Base-by-base conservation (phyloP, 2,888 invertebrate species). In the Rhaphigaster nebulosa region DNA sequence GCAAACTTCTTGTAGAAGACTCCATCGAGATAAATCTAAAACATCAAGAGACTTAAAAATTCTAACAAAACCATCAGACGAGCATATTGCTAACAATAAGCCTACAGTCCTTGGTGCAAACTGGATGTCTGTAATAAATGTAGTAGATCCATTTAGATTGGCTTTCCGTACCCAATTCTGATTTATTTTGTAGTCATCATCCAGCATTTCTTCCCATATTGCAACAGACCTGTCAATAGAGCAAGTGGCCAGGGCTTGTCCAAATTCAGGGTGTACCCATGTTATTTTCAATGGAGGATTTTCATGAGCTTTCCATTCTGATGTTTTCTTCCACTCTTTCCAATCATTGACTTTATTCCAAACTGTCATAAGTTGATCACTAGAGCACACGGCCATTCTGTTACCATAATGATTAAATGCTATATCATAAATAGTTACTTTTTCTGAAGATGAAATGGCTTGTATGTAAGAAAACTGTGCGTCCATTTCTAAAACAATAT, bases 91-190 rank as follows among this genome's bases (percentile, higher is more conserved):
- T 93, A 99, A 94, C 90, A 98, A 95, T 45, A 99, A 95, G 0
- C 99, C 99, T 92, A 98, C 95, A 93, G 97, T 97, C 94, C 98
- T 98, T 1, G 99, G 99, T 0, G 98, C 99, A 95, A 99, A 99
- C 93, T 99, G 98, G 0, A 99, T 97, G 94, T 99, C 99, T 0
- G 99, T 99, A 0, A 99, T 99, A 41, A 98, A 98, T 0, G 99
- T 98, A 90, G 99, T 95, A 0, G 99, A 99, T 94, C 99, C 99
- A 0, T 99, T 99, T 23, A 99, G 95, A 93, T 97, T 98, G 5
- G 98, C 97, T 91, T 98, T 95, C 92, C 98, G 96, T 5, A 98
- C 96, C 99, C 99, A 99, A 91, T 97, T 96, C 45, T 96, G 95
- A 87, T 96, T 95, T 20, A 76, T 34, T 76, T 76, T 76, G 70